phyloP scores from a whole-genome alignment of 2,888 invertebrate species.

The Meta bourneti region DNA sequence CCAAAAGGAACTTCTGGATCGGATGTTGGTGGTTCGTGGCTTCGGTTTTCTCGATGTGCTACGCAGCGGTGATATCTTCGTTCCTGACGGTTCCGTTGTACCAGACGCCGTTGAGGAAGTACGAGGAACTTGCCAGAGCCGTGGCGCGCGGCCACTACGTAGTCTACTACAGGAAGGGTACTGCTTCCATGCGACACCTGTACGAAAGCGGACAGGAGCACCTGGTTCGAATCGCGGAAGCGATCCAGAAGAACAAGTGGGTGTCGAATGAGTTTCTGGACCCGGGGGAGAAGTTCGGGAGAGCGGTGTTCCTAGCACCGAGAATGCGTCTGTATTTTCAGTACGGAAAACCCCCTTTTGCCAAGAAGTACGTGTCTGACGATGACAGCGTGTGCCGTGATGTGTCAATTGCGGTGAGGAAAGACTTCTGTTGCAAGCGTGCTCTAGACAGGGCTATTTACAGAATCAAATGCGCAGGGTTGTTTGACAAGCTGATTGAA shows the following conservation, averaged over 20 bases:
- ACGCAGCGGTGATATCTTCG: not conserved
- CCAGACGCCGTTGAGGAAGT: not conserved
- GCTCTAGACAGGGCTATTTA: not conserved
- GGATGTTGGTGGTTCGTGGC: not conserved
- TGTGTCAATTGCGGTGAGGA: not conserved
- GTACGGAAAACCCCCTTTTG: not conserved
- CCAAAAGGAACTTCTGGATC: not conserved
- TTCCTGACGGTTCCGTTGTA: slow-evolving; percentile 13
- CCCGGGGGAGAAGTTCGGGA: not conserved
- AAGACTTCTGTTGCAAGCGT: not conserved
- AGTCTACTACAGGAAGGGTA: not conserved
- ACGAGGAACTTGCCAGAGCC: not conserved
- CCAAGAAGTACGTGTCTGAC: not conserved
- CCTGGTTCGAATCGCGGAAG: not conserved
- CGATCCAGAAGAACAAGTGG: not conserved
- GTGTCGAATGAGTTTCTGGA: not conserved
- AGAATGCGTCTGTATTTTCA: not conserved
- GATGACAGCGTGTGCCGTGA: not conserved
- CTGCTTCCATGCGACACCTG: not conserved
- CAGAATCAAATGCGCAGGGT: not conserved
- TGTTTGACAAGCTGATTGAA: not conserved
- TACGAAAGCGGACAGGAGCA: not conserved
- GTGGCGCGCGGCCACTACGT: not conserved
- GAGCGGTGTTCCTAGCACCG: not conserved
- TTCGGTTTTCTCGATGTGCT: not conserved